These are phyloP conservation scores for Nemoura dubitans DNA, from an alignment of 2,888 invertebrate species.

Conservation along the genomic window DNA sequence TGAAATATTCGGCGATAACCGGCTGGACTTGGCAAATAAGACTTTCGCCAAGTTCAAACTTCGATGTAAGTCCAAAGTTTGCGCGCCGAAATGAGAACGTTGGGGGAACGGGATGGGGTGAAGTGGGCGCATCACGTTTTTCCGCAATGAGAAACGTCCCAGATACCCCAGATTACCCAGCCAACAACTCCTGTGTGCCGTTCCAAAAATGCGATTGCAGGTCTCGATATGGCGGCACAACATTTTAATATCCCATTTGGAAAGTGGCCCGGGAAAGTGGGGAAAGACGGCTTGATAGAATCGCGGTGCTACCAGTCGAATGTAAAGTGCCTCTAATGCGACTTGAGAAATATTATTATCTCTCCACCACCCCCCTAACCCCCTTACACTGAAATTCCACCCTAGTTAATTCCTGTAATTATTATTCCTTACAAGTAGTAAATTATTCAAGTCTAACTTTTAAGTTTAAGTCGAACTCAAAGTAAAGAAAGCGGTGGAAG, in stretches of 20 bases:
- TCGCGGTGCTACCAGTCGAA: background rate
- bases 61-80: background rate
- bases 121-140: background rate
- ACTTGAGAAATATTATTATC: background rate
- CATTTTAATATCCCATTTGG: background rate
- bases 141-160: background rate
- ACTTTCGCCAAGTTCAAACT: background rate
- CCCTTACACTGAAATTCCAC: background rate
- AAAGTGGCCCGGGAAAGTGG: background rate
- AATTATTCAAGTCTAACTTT: background rate
- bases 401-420: background rate
- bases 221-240: background rate
- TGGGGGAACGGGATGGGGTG: too few species aligned
- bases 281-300: background rate
- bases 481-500: background rate
- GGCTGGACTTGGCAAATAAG: background rate
- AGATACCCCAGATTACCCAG: background rate
- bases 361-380: background rate
- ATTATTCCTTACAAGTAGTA: slow-evolving; percentile 5
- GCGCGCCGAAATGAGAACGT: background rate
- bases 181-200: background rate
- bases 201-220: background rate
- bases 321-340: background rate
- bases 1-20: background rate
- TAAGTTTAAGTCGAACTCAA: background rate